Conservation (phyloP, 2,888 invertebrate genomes). For the Mythimna albipuncta region DNA sequence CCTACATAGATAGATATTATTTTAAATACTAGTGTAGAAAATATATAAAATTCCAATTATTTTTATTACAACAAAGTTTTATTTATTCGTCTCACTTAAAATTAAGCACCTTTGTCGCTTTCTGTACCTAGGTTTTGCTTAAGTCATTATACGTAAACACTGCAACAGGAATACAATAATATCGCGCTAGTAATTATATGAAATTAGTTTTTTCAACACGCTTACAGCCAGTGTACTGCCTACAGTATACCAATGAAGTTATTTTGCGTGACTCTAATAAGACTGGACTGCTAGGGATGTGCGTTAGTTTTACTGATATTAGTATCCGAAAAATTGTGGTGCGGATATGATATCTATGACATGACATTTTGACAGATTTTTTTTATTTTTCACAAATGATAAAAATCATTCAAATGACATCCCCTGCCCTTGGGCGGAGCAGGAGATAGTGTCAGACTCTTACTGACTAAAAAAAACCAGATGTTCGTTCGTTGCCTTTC, state of each 20-base stretch:
- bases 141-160: constrained; percentile 60
- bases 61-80: background rate
- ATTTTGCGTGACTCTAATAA: constrained; percentile 76
- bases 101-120: background rate
- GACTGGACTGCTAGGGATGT: constrained; percentile 49
- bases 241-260: constrained; percentile 72
- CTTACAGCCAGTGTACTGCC: constrained; percentile 19
- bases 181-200: constrained; percentile 54
- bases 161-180: constrained; percentile 55
- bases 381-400: too few species aligned
- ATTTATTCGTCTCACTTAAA: background rate
- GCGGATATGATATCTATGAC: too few species aligned
- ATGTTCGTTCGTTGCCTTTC: too few species aligned
- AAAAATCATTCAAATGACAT: too few species aligned
- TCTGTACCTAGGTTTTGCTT: constrained; percentile 44
- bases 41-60: background rate
- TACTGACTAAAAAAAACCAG: too few species aligned
- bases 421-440: too few species aligned
- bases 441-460: too few species aligned
- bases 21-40: too few species aligned
- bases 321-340: constrained; percentile 1
- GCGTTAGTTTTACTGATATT: background rate
- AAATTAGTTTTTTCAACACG: constrained; percentile 64
- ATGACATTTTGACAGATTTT: background rate
- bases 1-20: too few species aligned